Evolutionary conservation across 2,113 vertebrate genomes (phyloP), one percentile per base, ranked within the genome.

Genomic region (Phalacrocorax brasilianus): DNA sequence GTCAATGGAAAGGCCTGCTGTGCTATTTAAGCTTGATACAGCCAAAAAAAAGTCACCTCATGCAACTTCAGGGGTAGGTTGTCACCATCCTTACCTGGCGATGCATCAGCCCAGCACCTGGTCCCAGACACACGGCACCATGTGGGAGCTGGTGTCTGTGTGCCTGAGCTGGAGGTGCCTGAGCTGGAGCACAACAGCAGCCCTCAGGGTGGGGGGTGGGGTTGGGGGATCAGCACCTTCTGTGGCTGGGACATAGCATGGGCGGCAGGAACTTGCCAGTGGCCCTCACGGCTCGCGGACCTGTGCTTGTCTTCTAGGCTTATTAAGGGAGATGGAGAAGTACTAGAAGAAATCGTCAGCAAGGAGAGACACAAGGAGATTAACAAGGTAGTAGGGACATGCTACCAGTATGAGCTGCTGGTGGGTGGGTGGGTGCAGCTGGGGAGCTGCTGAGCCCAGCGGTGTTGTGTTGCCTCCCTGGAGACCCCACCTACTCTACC

Each of bases 281-380:
- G 35, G 35, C 45, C 32, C 52, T 87, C 47, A 30, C 0, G 0
- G 61, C 40, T 76, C 4, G 0, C 23, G 85, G 59, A 44, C 32
- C 28, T 82, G 14, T 81, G 55, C 30, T 95, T 96, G 30, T 91
- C 40, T 96, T 97, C 20, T 96, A 99, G 99, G 91, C 97, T 99
- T 81, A 98, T 99, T 93, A 99, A 99, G 91, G 99, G 99, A 68
- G 99, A 99, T 0, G 99, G 99, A 1, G 99, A 99, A 96, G 98
- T 99, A 89, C 98, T 99, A 17, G 99, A 99, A 96, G 99, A 99
- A 96, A 99, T 99, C 0, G 99, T 99, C 91, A 99, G 98, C 95
- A 98, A 98, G 95, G 99, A 99, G 32, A 98, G 97, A 75, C 99
- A 99, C 98, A 99, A 98, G 97, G 99, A 99, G 6, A 99, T 99